A percentile compares a stretch with the other conserved stretches of the same genome.
Evolutionary conservation across 2,888 invertebrate species (phyloP).

Genomic region (Seira ritae): DNA sequence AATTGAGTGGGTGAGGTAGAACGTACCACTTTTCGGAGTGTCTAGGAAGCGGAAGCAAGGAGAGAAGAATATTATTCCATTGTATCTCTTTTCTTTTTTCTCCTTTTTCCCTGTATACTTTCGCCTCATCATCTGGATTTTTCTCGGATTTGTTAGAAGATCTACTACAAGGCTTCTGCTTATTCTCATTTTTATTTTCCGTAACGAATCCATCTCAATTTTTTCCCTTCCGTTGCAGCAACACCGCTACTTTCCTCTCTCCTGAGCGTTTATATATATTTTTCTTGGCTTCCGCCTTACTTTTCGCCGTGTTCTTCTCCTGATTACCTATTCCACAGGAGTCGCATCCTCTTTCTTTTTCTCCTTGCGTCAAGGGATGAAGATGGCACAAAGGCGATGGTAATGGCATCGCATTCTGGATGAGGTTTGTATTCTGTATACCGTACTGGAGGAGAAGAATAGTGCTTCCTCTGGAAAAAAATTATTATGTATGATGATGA

Average conservation of each 20-base stretch:
- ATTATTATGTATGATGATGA: conserved; percentile 58
- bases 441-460: no score
- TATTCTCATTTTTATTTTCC: conserved; percentile 41
- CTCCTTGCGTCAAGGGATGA: conserved; percentile 62
- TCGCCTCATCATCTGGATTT: conserved; percentile 31
- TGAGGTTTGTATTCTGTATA: neutral
- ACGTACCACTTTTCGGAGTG: neutral
- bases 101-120: conserved; percentile 33
- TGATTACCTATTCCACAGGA: conserved; percentile 73
- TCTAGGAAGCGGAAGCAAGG: conserved; percentile 3
- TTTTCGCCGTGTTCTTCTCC: conserved; percentile 53
- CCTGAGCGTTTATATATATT: conserved; percentile 41
- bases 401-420: conserved; percentile 2
- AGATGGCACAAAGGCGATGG: conserved; percentile 4
- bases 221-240: conserved; percentile 30
- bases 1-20: conserved; percentile 2
- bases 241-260: conserved; percentile 31
- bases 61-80: neutral
- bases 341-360: conserved; percentile 63
- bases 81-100: conserved; percentile 24
- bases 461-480: conserved; percentile 53
- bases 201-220: conserved; percentile 47
- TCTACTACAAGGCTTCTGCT: conserved; percentile 24
- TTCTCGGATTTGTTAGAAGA: conserved; percentile 35
- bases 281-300: conserved; percentile 54